Base-by-base conservation (phyloP, 2,888 invertebrate genomes). In the Polymixis lichenea region DNA sequence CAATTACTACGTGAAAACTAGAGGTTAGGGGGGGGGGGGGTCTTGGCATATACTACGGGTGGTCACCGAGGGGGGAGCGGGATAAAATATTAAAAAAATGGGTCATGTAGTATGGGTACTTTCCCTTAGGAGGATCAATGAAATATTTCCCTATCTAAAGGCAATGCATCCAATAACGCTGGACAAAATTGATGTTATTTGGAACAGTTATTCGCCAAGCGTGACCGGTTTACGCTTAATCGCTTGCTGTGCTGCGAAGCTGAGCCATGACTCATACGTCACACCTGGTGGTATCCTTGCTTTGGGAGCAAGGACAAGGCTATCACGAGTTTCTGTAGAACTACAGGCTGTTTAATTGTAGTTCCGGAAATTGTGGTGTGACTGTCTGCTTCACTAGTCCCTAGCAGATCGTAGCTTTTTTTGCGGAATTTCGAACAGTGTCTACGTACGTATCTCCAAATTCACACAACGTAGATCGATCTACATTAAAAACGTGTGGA, bases 251-350 rank as follows among this genome's bases (percentile, higher is more conserved):
- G 32, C 72, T 61, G 66, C 43, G 65, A 28, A 6, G 58, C 17
- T 43, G 25, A 67, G 55, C 46, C 15, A 28, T 80, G 69, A 80
- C 60, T 80, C 80, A 70, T 7, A 43, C 38, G 62, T 78, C 67
- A 68, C 62, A 78, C 55, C 25, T 78, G 46, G 43, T 62, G 53
- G 51, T 75, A 80, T 80, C 75, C 80, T 75, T 70, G 75, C 65
- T 70, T 65, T 61, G 6, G 19, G 65, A 73, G 60, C 22, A 75
- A 75, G 80, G 75, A 69, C 80, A 70, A 75, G 80, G 69, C 51
- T 68, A 22, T 19, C 28, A 60, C 1, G 5, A 61, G 51, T 80
- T 66, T 70, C 17, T 6, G 46, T 28, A n/a, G 13, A 38, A 28
- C 22, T 67, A 43, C 43, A 8, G 25, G 17, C 11, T 25, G 5